Base-by-base conservation (phyloP, 2,888 invertebrate genomes). In the Scaptomyza parva region DNA sequence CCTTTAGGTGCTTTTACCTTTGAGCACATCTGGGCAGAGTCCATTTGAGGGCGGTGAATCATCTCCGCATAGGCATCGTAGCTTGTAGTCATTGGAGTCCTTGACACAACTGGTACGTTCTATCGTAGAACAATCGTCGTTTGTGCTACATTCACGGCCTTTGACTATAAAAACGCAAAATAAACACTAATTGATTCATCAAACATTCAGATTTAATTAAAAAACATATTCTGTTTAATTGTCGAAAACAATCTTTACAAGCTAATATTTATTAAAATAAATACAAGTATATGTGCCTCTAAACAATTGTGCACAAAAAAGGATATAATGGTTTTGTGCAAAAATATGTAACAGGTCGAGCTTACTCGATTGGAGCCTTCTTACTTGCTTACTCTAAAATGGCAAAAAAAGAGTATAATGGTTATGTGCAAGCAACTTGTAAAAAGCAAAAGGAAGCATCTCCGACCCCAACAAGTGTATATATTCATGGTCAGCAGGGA, bases 51-150 rank as follows among this genome's bases (percentile, higher is more conserved):
- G 95, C 0, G 94, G 93, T 2, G 93, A 91, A 89, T 95, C 95
- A 91, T 95, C 95, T 0, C 95, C 95, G 68, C 95, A 95, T 0
- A 95, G 93, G 76, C 95, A 95, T 6, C 95, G 92, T 14, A 93
- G 92, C 70, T 93, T 93, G 1, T 93, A 92, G 80, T 95, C 95
- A 75, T 93, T 93, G 47, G 93, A 93, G 30, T 95, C 95, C 55
- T 94, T 91, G 11, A 95, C 94, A 73, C 95, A 95, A 17, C 95
- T 94, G 1, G 94, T 94, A 73, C 93, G 93, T 78, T 93, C 93
- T 76, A 95, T 94, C 2, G 93, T 94, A 0, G 93, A 93, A 81
- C 95, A 95, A 48, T 95, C 95, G 1, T 93, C 91, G 70, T 95
- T 94, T 18, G 93, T 91, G 30, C 90, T 92, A 84, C 95, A 95